Evolutionary conservation across 2,113 vertebrate genomes (phyloP).

Genomic region (Mus pahari): DNA sequence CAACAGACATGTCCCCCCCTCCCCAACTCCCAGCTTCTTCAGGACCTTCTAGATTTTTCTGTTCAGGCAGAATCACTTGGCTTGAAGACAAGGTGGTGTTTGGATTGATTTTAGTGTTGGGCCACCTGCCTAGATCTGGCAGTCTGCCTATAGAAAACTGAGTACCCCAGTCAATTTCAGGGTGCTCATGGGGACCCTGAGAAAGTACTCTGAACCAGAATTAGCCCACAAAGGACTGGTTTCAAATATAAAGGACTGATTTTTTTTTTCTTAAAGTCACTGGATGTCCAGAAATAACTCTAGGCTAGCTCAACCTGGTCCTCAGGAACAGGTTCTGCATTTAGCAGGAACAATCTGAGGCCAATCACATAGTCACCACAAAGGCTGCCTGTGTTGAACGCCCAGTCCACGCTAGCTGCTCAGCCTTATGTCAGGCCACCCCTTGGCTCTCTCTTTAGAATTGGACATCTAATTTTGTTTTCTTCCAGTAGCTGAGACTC

Average conservation of each 20-base stretch:
- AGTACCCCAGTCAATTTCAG: neutral
- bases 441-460: neutral
- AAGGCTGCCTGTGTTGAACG: neutral
- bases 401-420: rapidly evolving
- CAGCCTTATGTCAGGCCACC: neutral
- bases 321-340: neutral
- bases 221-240: neutral
- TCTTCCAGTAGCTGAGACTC: constrained; percentile 68
- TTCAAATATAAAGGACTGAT: neutral
- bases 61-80: neutral
- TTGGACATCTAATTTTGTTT: constrained; percentile 52
- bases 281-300: neutral
- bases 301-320: neutral
- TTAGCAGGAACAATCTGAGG: neutral
- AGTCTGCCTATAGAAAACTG: neutral
- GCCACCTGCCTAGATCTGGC: neutral
- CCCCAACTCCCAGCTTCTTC: neutral
- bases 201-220: neutral
- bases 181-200: neutral
- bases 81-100: neutral
- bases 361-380: neutral
- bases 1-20: neutral
- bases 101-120: neutral
- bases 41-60: neutral
- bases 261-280: neutral